phyloP scores from a whole-genome alignment of 2,888 invertebrate genomes.

The Drosophila infuscata region DNA sequence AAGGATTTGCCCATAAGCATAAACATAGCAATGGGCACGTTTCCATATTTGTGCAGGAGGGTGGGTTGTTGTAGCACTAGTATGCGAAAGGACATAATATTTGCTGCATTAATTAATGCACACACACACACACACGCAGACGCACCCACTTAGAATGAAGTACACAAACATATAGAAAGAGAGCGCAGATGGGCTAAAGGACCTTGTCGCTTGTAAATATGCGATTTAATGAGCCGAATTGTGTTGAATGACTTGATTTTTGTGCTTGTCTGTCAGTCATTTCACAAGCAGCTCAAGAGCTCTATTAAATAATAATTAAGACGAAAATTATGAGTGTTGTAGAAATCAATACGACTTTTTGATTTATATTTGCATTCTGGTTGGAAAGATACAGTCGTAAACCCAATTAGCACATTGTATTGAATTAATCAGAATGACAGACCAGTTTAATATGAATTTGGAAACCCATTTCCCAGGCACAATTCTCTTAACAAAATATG shows the following conservation, averaged over 20 bases:
- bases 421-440: neutral
- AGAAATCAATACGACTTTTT: conserved; percentile 4
- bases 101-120: conserved; percentile 70
- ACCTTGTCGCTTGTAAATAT: conserved; percentile 33
- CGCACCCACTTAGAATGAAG: conserved; percentile 1
- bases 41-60: conserved; percentile 38
- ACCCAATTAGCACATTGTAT: neutral
- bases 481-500: too few relatives aligned
- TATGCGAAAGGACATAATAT: conserved; percentile 65
- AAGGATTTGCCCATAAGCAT: conserved; percentile 54
- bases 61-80: conserved; percentile 23
- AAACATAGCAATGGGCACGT: conserved; percentile 56
- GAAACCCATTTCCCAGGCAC: too few relatives aligned
- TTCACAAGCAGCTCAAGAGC: conserved; percentile 14
- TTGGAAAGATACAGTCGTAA: neutral
- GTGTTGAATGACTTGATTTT: conserved; percentile 53
- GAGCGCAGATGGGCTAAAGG: neutral
- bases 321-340: neutral
- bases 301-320: conserved; percentile 33
- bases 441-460: too few relatives aligned
- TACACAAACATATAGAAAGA: conserved; percentile 6
- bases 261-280: conserved; percentile 18
- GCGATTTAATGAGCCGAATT: conserved; percentile 63
- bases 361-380: neutral
- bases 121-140: conserved; percentile 34